Evolutionary conservation across 1,140 invertebrate genomes (phyloP), one percentile per base, ranked within the genome.

Genomic region (Panagrolaimus sp.): DNA sequence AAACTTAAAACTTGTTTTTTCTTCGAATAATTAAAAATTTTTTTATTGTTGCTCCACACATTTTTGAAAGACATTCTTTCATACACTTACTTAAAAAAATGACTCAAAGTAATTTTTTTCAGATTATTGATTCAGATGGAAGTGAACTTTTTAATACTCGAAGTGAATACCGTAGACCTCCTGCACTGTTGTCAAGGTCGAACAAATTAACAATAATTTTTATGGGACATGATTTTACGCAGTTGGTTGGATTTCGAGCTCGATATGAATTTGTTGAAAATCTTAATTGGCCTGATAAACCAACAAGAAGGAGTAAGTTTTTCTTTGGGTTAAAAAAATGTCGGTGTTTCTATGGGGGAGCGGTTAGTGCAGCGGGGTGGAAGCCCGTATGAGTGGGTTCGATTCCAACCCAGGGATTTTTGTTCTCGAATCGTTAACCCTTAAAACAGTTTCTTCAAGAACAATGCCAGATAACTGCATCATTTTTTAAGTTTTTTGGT

Each of bases 121-220:
- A 75, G 74, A 77, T 75, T 65, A 14, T 77, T 13, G 75, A 77
- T 25, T 57, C 51, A 20, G 70, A 78, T 42, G 74, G 47, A n/a
- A 14, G 14, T 14, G 70, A 76, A 46, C 74, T 77, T 31, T 76
- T 78, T 20, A 78, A 72, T 42, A 75, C 76, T 9, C 61, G 68
- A 13, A 27, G 27, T 9, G 76, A 76, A 42, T 71, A 78, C 43
- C 73, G 74, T 31, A 38, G 74, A 62, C 74, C 74, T 7, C 74
- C 74, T 13, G 69, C 77, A 5, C 9, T 76, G 9, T 23, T 64
- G 13, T 76, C 73, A 7, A 67, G 16, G 13, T 74, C 71, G 44
- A 43, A 44, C 14, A 62, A 25, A 20, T 20, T 77, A 11, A 66
- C 44, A 5, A 43, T 79, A 14, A 65, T 74, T 13, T 77, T 77